A percentile compares a stretch with the other conserved stretches of the same genome.
Evolutionary conservation across 2,113 vertebrate genomes (phyloP).

Genomic region (Poeciliopsis turrubarensis): DNA sequence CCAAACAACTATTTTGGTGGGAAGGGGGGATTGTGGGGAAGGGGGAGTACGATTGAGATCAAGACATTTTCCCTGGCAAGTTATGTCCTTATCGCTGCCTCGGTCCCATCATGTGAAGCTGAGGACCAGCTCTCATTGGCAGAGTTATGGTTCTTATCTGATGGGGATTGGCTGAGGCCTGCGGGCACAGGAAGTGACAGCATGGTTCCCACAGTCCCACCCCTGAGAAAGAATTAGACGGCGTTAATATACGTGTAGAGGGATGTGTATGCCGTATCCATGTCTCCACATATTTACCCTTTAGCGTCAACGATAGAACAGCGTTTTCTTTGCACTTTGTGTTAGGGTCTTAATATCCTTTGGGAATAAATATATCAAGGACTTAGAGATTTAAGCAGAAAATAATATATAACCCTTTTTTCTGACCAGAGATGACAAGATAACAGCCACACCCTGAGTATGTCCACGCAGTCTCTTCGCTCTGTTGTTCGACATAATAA

Average conservation of each 20-base stretch:
- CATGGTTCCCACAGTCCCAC: conserved; percentile 76
- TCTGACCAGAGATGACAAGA: too few species aligned
- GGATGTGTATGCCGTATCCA: background rate
- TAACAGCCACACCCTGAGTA: too few species aligned
- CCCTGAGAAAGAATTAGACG: conserved; percentile 66
- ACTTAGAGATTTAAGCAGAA: too few species aligned
- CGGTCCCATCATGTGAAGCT: conserved; percentile 52
- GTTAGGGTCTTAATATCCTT: too few species aligned
- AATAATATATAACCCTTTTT: too few species aligned
- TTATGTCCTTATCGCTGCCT: conserved; percentile 70
- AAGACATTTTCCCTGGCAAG: conserved; percentile 77
- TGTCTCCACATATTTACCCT: background rate
- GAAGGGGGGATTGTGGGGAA: conserved; percentile 58
- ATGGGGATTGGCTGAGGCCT: conserved; percentile 79
- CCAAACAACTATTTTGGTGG: conserved; percentile 84
- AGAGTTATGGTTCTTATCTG: conserved; percentile 73
- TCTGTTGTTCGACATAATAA: too few species aligned
- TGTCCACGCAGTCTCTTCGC: too few species aligned
- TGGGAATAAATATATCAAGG: too few species aligned
- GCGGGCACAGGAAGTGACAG: conserved; percentile 82
- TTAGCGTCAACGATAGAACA: background rate
- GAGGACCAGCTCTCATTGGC: conserved; percentile 69
- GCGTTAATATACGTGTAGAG: conserved; percentile 4
- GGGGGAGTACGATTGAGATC: conserved; percentile 75
- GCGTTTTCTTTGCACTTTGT: background rate